These are phyloP conservation scores for Limonius californicus DNA, from an alignment of 1,140 invertebrate genomes.

Conservation along the genomic window DNA sequence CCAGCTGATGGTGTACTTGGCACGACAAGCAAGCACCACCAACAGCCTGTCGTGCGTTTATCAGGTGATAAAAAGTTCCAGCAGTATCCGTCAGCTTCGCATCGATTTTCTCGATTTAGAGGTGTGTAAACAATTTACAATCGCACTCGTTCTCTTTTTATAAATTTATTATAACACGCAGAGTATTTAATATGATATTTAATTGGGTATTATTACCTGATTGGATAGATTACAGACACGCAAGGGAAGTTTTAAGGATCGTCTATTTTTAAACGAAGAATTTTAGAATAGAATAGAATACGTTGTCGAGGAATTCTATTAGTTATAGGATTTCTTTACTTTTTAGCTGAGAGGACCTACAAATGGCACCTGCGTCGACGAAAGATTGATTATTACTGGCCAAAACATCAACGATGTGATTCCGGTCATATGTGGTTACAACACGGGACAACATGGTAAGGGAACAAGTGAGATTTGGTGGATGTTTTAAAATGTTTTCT, in stretches of 20 bases:
- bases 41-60: slow-evolving; percentile 57
- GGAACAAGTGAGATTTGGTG: too few relatives aligned
- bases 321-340: too few relatives aligned
- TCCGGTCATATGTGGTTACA: slow-evolving; percentile 69
- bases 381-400: slow-evolving; percentile 65
- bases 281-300: too few relatives aligned
- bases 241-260: too few relatives aligned
- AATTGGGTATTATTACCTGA: too few relatives aligned
- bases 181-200: too few relatives aligned
- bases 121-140: slow-evolving; percentile 44
- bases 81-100: slow-evolving; percentile 60
- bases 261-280: too few relatives aligned
- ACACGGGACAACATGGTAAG: slow-evolving; percentile 71
- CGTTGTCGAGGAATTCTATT: too few relatives aligned
- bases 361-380: slow-evolving; percentile 62
- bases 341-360: slow-evolving; percentile 61
- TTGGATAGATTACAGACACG: too few relatives aligned
- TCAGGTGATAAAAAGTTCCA: slow-evolving; percentile 56
- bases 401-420: slow-evolving; percentile 64
- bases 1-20: slow-evolving; percentile 2
- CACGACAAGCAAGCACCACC: slow-evolving; percentile 42
- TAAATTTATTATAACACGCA: too few relatives aligned
- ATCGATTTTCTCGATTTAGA: slow-evolving; percentile 68
- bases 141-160: too few relatives aligned
- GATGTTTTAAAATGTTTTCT: too few relatives aligned